These are phyloP conservation scores for Allophyes oxyacanthae DNA, from an alignment of 2,888 invertebrate genomes.

Conservation along the genomic window DNA sequence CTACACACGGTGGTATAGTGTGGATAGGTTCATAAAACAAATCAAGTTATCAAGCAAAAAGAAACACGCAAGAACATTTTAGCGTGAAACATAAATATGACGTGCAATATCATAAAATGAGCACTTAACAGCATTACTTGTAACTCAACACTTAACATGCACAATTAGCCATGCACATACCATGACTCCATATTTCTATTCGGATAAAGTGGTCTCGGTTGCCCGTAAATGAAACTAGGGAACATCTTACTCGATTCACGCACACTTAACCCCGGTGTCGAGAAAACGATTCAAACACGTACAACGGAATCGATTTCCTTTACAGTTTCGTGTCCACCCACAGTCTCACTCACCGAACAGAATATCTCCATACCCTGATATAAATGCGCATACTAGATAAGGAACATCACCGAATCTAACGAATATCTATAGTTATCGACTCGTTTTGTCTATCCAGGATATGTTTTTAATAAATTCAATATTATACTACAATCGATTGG, in stretches of 20 bases:
- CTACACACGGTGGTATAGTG: background rate
- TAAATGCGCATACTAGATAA: constrained; percentile 57
- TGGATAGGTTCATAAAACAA: constrained; percentile 21
- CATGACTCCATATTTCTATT: constrained; percentile 44
- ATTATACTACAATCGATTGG: constrained; percentile 38
- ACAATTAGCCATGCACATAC: constrained; percentile 51
- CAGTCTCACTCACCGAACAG: constrained; percentile 65
- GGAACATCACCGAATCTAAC: constrained; percentile 46
- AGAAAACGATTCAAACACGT: constrained; percentile 76
- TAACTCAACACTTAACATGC: constrained; percentile 43
- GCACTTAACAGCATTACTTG: constrained; percentile 31
- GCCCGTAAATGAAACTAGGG: constrained; percentile 57
- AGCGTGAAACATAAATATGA: constrained; percentile 32
- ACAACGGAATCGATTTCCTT: constrained; percentile 78
- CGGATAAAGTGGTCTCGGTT: constrained; percentile 46
- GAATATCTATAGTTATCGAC: constrained; percentile 22
- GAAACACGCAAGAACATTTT: constrained; percentile 31
- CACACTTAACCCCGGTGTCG: constrained; percentile 80
- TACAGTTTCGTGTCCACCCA: constrained; percentile 80
- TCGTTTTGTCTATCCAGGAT: constrained; percentile 30
- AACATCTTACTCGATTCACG: constrained; percentile 80
- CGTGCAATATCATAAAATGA: constrained; percentile 32
- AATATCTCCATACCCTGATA: constrained; percentile 67
- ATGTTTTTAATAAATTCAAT: constrained; percentile 42
- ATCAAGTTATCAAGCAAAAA: constrained; percentile 2